phyloP scores from a whole-genome alignment of 2,113 vertebrate species.

The Lamprotornis superbus region DNA sequence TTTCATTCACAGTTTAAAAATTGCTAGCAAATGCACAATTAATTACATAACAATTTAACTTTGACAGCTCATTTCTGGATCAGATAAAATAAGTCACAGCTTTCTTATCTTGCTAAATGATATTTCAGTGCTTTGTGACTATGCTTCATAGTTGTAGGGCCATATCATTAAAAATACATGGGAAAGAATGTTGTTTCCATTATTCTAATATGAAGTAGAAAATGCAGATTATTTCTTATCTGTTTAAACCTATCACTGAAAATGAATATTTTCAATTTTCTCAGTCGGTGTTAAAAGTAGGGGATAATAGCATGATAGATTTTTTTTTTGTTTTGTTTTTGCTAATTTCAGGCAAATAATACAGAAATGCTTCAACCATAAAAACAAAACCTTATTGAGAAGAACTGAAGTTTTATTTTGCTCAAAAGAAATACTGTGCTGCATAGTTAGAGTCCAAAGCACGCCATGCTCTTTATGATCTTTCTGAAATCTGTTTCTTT shows the following conservation, averaged over 20 bases:
- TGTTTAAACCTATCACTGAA: neutral
- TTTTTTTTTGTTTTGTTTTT: neutral
- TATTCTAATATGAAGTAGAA: neutral
- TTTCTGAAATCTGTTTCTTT: neutral
- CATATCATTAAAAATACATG: slow-evolving; percentile 21
- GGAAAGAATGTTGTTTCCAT: neutral
- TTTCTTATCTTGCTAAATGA: slow-evolving; percentile 1
- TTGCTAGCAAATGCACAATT: neutral
- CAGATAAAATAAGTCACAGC: neutral
- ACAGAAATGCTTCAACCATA: neutral
- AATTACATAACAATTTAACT: slow-evolving; percentile 32
- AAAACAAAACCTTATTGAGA: neutral
- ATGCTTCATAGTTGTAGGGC: neutral
- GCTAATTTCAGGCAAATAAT: neutral
- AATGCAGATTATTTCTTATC: neutral
- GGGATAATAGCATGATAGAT: neutral
- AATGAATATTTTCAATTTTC: slow-evolving; percentile 1
- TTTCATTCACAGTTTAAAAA: slow-evolving; percentile 40
- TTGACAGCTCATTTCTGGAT: slow-evolving; percentile 4
- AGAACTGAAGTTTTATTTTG: neutral
- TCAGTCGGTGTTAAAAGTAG: neutral
- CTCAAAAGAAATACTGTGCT: neutral
- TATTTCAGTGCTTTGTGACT: neutral
- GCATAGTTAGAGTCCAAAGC: neutral
- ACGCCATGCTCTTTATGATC: neutral